These are phyloP conservation scores for Papilio glaucus DNA, from an alignment of 1,140 invertebrate genomes.

Conservation along the genomic window DNA sequence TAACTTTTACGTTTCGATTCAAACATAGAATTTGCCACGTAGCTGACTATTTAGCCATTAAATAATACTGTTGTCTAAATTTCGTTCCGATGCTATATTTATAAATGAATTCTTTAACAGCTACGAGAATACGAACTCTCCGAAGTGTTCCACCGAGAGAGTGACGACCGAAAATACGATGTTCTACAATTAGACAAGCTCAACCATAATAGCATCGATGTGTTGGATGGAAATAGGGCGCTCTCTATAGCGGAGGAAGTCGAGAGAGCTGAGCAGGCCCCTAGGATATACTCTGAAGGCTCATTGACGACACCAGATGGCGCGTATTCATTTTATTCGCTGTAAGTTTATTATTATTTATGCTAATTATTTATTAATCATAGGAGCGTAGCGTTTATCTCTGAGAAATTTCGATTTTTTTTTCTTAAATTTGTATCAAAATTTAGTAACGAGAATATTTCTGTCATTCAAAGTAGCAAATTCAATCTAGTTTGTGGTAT, in stretches of 20 bases:
- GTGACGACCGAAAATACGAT: conserved; percentile 91
- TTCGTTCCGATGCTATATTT: conserved; percentile 17
- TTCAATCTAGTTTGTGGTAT: not conserved
- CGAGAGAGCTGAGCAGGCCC: conserved; percentile 87
- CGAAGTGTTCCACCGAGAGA: conserved; percentile 91
- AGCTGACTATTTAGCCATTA: no score
- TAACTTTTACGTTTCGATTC: no score
- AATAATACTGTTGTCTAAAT: no score
- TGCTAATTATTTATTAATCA: not conserved
- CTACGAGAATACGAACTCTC: conserved; percentile 93
- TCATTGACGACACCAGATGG: conserved; percentile 74
- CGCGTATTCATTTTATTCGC: conserved; percentile 74
- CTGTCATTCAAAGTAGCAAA: not conserved
- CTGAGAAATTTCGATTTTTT: no score
- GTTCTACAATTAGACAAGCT: conserved; percentile 87
- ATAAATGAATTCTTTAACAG: conserved; percentile 73
- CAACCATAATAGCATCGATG: conserved; percentile 85
- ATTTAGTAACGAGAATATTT: not conserved
- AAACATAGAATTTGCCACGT: no score
- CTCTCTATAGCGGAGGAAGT: conserved; percentile 91
- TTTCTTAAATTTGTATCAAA: no score
- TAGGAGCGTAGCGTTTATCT: no score
- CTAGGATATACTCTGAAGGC: conserved; percentile 72
- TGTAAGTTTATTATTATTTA: conserved; percentile 55
- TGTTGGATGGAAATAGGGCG: conserved; percentile 89